Base-by-base conservation (phyloP, 2,797 vertebrate genomes). In the Alauda arvensis region DNA sequence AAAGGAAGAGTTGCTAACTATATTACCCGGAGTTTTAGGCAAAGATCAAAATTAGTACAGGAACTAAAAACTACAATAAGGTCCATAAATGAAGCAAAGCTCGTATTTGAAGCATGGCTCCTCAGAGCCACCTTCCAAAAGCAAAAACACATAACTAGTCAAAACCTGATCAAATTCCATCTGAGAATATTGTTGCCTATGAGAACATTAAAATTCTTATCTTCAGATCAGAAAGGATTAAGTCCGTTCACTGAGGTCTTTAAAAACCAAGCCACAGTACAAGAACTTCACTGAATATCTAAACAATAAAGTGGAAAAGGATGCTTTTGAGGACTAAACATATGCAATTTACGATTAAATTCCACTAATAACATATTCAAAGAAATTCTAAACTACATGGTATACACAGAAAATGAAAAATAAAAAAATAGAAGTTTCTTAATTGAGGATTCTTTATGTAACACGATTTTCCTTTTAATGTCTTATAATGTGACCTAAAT, bases 1-100 rank as follows among this genome's bases (percentile, higher is more conserved):
- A 77, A 85, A 88, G 51, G 53, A 92, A 92, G 83, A 95, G 78
- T 59, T 78, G 49, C 62, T 83, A 94, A 94, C 61, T 91, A 5
- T 46, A 87, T 87, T 70, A 93, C 46, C 65, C 14, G 48, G 48
- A 48, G 31, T 70, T 85, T 56, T 23, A 77, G 24, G 9, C 40
- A 49, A 75, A 72, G 49, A 61, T 24, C 45, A 76, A 8, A 40
- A 39, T 3, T 71, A 15, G 8, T 29, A 46, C 6, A 80, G 37
- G 8, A 88, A 69, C 21, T 48, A 71, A 70, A 49, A 43, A 33
- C 28, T 59, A 37, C 2, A 40, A 13, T 46, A 86, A 18, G 8
- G 45, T 31, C 23, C 34, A 75, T 49, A 71, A 69, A 59, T 40
- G 63, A 53, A 71, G 34, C 19, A 52, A 34, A 78, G 6, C 20